These are phyloP conservation scores for mouse (Mus musculus) DNA, from an alignment of 2,113 vertebrate genomes.

Conservation along the genomic window DNA sequence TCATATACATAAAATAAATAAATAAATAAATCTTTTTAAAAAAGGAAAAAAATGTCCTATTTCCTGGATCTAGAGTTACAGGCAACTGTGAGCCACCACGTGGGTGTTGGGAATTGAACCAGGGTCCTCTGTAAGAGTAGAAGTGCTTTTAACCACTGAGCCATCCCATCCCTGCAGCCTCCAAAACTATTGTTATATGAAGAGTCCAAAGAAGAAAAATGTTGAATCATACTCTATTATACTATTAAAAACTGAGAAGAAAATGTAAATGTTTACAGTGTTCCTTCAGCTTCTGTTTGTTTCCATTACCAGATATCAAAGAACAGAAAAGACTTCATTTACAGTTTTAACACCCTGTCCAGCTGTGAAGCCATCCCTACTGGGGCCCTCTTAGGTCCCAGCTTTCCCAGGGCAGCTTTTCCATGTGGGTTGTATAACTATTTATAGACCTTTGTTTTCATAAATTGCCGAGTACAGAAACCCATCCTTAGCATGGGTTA, in stretches of 20 bases:
- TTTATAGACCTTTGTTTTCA: not conserved
- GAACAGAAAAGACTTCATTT: not conserved
- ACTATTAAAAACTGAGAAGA: conserved; percentile 5
- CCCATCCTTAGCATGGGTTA: not conserved
- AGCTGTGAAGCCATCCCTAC: not conserved
- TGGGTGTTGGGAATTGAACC: not conserved
- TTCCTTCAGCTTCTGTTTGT: not conserved
- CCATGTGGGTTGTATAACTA: not conserved
- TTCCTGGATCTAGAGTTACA: not conserved
- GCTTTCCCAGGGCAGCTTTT: not conserved
- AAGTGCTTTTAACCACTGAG: not conserved
- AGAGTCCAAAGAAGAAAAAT: not conserved
- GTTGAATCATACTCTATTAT: not conserved
- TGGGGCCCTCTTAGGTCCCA: not conserved
- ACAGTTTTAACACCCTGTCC: rapidly evolving
- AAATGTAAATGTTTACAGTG: not conserved
- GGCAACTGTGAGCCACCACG: not conserved
- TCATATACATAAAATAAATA: no score
- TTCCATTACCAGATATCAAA: not conserved
- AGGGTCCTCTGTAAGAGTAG: not conserved
- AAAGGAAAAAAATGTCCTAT: not conserved
- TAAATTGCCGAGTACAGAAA: not conserved
- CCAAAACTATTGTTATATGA: not conserved
- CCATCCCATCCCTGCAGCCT: not conserved
- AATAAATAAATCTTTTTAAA: no score